These are phyloP conservation scores for Trichogramma evanescens DNA, from an alignment of 2,888 invertebrate species.

Conservation along the genomic window DNA sequence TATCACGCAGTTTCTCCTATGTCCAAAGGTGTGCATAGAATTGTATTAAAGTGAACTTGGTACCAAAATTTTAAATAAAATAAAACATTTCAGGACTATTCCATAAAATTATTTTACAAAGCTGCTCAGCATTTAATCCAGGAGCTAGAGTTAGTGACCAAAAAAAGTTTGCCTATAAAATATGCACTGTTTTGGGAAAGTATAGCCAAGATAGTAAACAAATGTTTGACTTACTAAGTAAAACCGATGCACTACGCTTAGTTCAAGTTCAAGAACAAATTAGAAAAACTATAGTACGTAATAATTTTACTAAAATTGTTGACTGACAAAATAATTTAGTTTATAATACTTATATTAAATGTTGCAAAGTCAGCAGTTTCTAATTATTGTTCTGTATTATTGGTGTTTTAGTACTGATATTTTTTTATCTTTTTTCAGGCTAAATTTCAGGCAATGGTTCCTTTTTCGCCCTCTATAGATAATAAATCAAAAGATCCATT, in stretches of 20 bases:
- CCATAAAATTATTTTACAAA: conserved; percentile 23
- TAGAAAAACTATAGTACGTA: neutral
- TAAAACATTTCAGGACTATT: conserved; percentile 20
- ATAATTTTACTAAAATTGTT: neutral
- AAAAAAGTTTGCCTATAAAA: conserved; percentile 7
- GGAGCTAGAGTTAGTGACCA: conserved; percentile 12
- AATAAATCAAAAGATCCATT: conserved; percentile 30
- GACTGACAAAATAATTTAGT: neutral
- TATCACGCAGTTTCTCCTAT: conserved; percentile 24
- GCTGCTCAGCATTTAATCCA: conserved; percentile 12
- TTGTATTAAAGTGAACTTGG: neutral
- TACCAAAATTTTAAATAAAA: too few species aligned
- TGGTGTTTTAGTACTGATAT: too few species aligned
- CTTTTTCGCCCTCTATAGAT: conserved; percentile 30
- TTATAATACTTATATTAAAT: too few species aligned
- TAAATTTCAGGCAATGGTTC: neutral
- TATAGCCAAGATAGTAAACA: conserved; percentile 19
- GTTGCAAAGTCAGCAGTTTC: too few species aligned
- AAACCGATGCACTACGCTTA: conserved; percentile 19
- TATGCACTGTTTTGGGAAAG: conserved; percentile 21
- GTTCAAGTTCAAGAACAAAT: conserved; percentile 15
- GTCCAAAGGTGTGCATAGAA: conserved; percentile 20
- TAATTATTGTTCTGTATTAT: too few species aligned
- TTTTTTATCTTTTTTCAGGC: conserved; percentile 25
- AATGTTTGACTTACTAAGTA: conserved; percentile 23